Evolutionary conservation across 2,888 invertebrate species (phyloP).

Genomic region (Mesochorus sp.): DNA sequence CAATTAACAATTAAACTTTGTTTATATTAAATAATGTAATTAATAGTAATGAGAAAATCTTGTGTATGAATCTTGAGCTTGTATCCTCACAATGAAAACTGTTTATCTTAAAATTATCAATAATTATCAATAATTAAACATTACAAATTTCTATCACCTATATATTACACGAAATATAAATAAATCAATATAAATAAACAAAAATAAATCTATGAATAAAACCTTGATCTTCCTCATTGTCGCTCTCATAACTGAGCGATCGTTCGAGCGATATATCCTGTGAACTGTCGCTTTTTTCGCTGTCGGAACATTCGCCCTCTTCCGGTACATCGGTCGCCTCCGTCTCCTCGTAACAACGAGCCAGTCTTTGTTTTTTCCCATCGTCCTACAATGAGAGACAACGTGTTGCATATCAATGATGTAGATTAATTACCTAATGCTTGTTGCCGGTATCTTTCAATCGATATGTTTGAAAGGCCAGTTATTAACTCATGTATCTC

Average conservation of each 20-base stretch:
- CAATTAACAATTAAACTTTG: too few species aligned
- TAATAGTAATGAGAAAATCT: too few species aligned
- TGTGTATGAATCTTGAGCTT: too few species aligned
- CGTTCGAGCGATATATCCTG: constrained; percentile 67
- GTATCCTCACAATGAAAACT: too few species aligned
- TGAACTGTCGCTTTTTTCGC: constrained; percentile 79
- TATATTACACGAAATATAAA: background rate
- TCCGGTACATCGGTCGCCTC: constrained; percentile 81
- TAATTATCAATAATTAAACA: too few species aligned
- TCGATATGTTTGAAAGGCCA: constrained; percentile 76
- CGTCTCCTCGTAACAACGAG: constrained; percentile 63
- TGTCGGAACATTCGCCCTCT: constrained; percentile 88
- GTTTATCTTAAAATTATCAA: too few species aligned
- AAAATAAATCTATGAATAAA: constrained; percentile 66
- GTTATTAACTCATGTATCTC: constrained; percentile 78
- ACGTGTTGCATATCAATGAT: constrained; percentile 72
- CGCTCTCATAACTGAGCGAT: constrained; percentile 72
- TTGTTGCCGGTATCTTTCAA: constrained; percentile 76
- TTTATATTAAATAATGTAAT: too few species aligned
- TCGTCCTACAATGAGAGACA: constrained; percentile 78
- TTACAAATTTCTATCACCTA: too few species aligned
- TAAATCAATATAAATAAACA: constrained; percentile 7
- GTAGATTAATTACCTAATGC: constrained; percentile 75
- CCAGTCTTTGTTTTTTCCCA: constrained; percentile 74
- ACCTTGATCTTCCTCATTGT: constrained; percentile 77